A percentile compares a stretch with the other conserved stretches of the same genome.
Conservation (phyloP, 1,140 invertebrate species). For the Dreissena rostriformis region DNA sequence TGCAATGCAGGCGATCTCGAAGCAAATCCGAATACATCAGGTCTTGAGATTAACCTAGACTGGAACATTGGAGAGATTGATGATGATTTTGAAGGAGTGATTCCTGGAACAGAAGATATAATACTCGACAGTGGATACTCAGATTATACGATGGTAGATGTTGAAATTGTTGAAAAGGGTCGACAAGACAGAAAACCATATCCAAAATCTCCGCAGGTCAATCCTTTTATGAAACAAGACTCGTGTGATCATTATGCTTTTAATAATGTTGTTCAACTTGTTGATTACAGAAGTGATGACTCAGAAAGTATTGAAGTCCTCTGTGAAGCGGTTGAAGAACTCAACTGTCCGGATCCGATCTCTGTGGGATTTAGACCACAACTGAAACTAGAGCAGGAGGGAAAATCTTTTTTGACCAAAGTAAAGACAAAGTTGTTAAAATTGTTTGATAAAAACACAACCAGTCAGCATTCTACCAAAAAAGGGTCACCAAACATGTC, state of each 20-base stretch:
- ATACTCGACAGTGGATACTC: constrained; percentile 2
- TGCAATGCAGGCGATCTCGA: no score
- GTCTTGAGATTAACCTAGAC: constrained; percentile 19
- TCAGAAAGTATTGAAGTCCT: constrained; percentile 4
- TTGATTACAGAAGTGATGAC: neutral
- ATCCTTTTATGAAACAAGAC: constrained; percentile 49
- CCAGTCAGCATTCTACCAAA: neutral
- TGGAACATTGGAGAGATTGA: constrained; percentile 25
- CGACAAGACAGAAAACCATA: neutral
- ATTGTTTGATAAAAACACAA: constrained; percentile 37
- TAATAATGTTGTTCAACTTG: constrained; percentile 39
- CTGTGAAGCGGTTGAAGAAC: neutral
- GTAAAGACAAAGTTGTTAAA: constrained; percentile 45
- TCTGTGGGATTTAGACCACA: constrained; percentile 33
- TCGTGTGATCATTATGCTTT: constrained; percentile 33
- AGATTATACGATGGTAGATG: neutral
- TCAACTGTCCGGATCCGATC: constrained; percentile 8
- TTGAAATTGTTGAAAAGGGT: neutral
- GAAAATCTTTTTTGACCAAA: constrained; percentile 26
- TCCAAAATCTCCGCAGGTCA: constrained; percentile 11
- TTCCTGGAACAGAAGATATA: constrained; percentile 5
- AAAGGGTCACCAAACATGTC: neutral
- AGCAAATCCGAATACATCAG: no score
- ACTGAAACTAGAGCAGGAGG: neutral
- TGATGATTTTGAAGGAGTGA: constrained; percentile 41